These are phyloP conservation scores for Tanypteryx hageni DNA, from an alignment of 2,888 invertebrate species.

Conservation along the genomic window DNA sequence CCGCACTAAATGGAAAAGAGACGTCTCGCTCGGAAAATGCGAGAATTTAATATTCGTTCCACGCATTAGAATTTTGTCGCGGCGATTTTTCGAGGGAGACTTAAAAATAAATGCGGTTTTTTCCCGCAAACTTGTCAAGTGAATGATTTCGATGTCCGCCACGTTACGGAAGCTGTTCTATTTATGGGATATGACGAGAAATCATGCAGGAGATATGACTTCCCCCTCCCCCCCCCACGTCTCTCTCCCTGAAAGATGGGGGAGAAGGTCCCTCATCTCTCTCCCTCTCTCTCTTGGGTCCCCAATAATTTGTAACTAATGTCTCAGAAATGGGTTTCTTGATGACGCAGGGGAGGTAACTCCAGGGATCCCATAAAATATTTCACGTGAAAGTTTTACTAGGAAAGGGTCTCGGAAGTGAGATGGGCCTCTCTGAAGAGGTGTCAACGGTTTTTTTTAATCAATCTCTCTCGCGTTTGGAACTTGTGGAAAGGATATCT, in stretches of 20 bases:
- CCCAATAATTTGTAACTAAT: constrained; percentile 60
- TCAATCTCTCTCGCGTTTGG: neutral
- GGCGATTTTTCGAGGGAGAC: too few species aligned
- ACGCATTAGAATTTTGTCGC: too few species aligned
- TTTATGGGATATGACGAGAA: neutral
- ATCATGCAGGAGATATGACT: constrained; percentile 47
- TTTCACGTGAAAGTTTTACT: constrained; percentile 33
- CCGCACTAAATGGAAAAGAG: too few species aligned
- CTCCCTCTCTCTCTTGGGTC: neutral
- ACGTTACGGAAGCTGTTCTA: neutral
- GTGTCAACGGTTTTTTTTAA: constrained; percentile 56
- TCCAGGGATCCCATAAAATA: constrained; percentile 47
- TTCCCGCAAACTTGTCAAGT: neutral
- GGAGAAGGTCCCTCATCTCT: neutral
- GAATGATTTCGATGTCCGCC: neutral
- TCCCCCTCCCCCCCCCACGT: neutral
- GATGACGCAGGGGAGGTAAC: constrained; percentile 52
- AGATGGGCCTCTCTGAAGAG: constrained; percentile 36
- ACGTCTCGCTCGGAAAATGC: too few species aligned
- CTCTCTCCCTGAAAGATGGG: neutral
- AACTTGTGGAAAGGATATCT: constrained; percentile 6
- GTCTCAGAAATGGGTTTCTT: constrained; percentile 61
- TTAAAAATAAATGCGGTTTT: too few species aligned
- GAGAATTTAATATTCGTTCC: too few species aligned
- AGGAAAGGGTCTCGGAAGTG: constrained; percentile 41